These are phyloP conservation scores for Linhomoeus sp. DNA, from an alignment of 2,888 invertebrate species.

Conservation along the genomic window DNA sequence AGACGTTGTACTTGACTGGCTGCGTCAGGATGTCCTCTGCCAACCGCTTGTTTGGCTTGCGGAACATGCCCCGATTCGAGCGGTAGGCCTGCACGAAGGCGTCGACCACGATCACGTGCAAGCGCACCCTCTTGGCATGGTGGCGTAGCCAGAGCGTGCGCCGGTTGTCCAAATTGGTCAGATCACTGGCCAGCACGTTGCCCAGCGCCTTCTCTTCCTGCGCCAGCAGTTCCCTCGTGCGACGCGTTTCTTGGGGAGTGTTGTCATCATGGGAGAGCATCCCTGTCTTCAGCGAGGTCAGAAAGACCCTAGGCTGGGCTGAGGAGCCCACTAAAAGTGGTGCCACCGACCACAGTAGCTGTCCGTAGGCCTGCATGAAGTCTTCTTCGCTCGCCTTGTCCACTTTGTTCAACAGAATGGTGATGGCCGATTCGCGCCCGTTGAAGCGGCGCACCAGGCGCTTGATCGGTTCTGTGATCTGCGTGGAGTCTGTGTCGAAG, in stretches of 20 bases:
- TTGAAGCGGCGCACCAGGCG: conserved; percentile 2
- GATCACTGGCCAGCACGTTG: too few species aligned
- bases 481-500: too few species aligned
- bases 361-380: conserved; percentile 74
- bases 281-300: neutral
- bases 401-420: conserved; percentile 62
- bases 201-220: too few species aligned
- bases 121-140: conserved; percentile 82
- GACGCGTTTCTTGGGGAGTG: neutral
- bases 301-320: neutral
- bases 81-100: conserved; percentile 77
- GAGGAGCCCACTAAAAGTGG: conserved; percentile 46
- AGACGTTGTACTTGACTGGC: conserved; percentile 14
- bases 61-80: conserved; percentile 61
- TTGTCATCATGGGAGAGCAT: neutral
- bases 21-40: conserved; percentile 11
- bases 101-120: conserved; percentile 90
- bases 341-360: conserved; percentile 87
- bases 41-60: conserved; percentile 5
- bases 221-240: too few species aligned
- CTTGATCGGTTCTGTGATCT: too few species aligned
- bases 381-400: conserved; percentile 78
- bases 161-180: too few species aligned
- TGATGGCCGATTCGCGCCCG: conserved; percentile 7
- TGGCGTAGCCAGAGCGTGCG: conserved; percentile 54